Evolutionary conservation across 1,140 invertebrate genomes (phyloP).

Genomic region (Leptinotarsa texana): DNA sequence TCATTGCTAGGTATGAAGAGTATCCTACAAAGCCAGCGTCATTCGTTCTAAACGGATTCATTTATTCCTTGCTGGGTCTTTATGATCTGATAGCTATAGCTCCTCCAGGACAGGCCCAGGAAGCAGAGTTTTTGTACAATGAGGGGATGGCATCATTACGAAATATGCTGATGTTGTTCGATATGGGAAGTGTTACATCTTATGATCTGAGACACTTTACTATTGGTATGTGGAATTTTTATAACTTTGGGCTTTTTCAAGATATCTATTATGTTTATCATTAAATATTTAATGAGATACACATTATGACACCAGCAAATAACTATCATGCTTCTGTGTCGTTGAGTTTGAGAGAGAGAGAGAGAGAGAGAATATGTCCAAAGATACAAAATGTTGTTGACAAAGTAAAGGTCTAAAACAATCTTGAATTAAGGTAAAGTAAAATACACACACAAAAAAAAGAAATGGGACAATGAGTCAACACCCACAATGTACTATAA

Average conservation of each 20-base stretch:
- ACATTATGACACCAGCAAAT: no score
- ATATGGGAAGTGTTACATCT: constrained; percentile 94
- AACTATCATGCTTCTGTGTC: no score
- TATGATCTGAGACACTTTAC: constrained; percentile 96
- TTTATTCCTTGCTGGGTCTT: constrained; percentile 94
- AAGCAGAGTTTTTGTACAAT: constrained; percentile 78
- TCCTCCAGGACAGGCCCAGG: constrained; percentile 61
- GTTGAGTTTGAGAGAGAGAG: no score
- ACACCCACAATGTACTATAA: no score
- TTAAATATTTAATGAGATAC: no score
- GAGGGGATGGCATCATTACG: constrained; percentile 89
- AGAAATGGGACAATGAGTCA: no score
- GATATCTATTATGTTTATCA: no score
- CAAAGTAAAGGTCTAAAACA: no score
- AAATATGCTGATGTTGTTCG: constrained; percentile 87
- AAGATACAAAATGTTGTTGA: no score
- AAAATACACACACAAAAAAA: no score
- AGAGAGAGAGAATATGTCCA: no score
- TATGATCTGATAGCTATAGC: constrained; percentile 86
- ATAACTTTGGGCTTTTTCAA: background rate
- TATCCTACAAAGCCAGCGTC: constrained; percentile 94
- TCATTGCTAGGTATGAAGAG: constrained; percentile 69
- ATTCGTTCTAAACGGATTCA: constrained; percentile 98
- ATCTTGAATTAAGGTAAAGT: no score
- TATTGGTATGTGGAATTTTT: constrained; percentile 62